These are phyloP conservation scores for Coenonympha arcania DNA, from an alignment of 2,888 invertebrate genomes.

Conservation along the genomic window DNA sequence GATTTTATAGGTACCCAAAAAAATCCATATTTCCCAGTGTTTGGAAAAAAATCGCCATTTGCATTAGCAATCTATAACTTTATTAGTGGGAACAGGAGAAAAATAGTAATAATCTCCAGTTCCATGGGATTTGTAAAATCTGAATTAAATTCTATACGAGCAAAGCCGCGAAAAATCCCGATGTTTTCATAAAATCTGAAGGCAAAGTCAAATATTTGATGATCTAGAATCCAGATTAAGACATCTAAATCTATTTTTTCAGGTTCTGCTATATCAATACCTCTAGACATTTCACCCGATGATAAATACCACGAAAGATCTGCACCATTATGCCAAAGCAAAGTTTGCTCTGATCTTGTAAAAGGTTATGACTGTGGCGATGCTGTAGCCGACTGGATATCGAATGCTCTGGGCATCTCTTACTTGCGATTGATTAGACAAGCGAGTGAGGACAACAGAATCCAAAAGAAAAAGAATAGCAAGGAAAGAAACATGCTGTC, in stretches of 20 bases:
- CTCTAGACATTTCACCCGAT: constrained; percentile 54
- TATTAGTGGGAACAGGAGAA: too few species aligned
- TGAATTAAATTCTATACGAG: too few species aligned
- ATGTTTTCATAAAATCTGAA: not conserved
- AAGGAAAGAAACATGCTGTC: constrained; percentile 59
- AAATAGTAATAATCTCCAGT: too few species aligned
- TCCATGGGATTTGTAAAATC: too few species aligned
- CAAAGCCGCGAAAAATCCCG: not conserved
- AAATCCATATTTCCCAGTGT: too few species aligned
- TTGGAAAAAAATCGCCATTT: too few species aligned
- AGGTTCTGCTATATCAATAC: constrained; percentile 71
- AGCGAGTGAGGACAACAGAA: constrained; percentile 50
- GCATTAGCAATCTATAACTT: too few species aligned
- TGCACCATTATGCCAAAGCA: constrained; percentile 79
- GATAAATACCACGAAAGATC: constrained; percentile 36
- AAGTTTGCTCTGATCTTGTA: constrained; percentile 88
- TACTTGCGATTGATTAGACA: constrained; percentile 82
- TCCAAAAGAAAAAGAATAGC: constrained; percentile 46
- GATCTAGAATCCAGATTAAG: too few species aligned
- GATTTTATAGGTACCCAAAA: too few species aligned
- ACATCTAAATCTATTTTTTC: constrained; percentile 28
- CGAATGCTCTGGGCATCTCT: constrained; percentile 78
- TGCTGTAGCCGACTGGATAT: constrained; percentile 86
- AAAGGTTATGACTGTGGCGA: constrained; percentile 89
- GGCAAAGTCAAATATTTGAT: too few species aligned